Evolutionary conservation across 2,113 vertebrate genomes (phyloP).

Genomic region (Centropus bengalensis): DNA sequence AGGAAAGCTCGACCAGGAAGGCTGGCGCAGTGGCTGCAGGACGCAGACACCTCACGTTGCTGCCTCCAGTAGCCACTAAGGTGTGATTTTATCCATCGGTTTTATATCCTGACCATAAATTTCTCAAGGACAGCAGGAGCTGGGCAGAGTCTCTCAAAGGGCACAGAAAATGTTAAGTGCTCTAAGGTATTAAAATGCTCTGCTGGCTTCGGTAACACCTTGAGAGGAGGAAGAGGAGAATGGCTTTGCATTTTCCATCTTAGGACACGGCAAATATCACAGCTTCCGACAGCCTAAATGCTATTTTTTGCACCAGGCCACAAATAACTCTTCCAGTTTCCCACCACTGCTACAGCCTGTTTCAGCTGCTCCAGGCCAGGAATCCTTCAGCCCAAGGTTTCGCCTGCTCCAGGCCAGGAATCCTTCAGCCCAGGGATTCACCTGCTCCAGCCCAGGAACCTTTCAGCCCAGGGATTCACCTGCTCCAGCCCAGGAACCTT

Average conservation of each 20-base stretch:
- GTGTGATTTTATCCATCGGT: neutral
- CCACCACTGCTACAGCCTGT: neutral
- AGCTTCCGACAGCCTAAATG: neutral
- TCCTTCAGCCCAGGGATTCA: too few relatives aligned
- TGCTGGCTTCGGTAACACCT: neutral
- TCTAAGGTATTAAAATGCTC: neutral
- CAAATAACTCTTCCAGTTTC: neutral
- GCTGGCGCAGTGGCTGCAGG: accelerated
- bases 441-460: too few relatives aligned
- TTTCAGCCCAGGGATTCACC: too few relatives aligned
- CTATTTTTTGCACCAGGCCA: neutral
- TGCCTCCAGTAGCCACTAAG: neutral
- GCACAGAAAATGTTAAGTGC: neutral
- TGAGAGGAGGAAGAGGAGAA: neutral
- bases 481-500: too few relatives aligned
- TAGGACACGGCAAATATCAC: neutral
- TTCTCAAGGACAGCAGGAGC: neutral
- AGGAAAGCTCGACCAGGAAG: neutral
- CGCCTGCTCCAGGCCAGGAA: too few relatives aligned
- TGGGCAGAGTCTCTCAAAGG: neutral
- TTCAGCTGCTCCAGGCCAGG: too few relatives aligned
- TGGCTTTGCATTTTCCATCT: neutral
- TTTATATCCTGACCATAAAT: neutral
- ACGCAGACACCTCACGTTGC: accelerated
- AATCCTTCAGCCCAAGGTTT: too few relatives aligned